Evolutionary conservation across 2,113 vertebrate genomes (phyloP).

Genomic region (Neofelis nebulosa): DNA sequence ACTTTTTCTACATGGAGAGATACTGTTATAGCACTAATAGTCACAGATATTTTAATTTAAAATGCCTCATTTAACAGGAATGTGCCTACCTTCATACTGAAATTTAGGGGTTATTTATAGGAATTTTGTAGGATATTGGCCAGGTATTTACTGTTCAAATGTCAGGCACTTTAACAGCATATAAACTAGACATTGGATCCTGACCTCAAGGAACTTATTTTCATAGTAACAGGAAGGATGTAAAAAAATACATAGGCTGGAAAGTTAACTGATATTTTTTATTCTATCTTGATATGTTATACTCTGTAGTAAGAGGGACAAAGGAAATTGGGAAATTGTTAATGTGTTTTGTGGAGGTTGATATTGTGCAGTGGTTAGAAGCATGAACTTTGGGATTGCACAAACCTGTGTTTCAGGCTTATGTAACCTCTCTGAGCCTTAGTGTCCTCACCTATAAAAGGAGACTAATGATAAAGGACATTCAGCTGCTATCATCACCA

Average conservation of each 20-base stretch:
- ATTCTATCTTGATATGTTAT: not conserved
- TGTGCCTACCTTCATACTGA: not conserved
- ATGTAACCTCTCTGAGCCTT: not conserved
- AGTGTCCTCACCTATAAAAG: not conserved
- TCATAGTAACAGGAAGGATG: not conserved
- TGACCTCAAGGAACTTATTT: not conserved
- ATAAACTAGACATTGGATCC: not conserved
- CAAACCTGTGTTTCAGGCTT: not conserved
- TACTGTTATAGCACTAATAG: not conserved
- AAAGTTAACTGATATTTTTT: conserved; percentile 11
- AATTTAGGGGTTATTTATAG: not conserved
- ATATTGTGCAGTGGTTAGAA: not conserved
- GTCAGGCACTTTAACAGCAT: not conserved
- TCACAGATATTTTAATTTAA: not conserved
- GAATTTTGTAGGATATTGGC: not conserved
- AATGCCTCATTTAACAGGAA: not conserved
- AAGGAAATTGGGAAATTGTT: not conserved
- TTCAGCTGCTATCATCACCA: not conserved
- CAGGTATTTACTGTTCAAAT: not conserved
- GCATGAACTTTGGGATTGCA: not conserved
- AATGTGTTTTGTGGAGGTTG: not conserved
- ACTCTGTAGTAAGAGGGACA: not conserved
- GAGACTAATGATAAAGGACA: not conserved
- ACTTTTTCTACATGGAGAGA: not conserved
- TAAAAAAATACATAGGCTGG: not conserved